Evolutionary conservation across 2,797 vertebrate species (phyloP).

Genomic region (Ciconia nigra): DNA sequence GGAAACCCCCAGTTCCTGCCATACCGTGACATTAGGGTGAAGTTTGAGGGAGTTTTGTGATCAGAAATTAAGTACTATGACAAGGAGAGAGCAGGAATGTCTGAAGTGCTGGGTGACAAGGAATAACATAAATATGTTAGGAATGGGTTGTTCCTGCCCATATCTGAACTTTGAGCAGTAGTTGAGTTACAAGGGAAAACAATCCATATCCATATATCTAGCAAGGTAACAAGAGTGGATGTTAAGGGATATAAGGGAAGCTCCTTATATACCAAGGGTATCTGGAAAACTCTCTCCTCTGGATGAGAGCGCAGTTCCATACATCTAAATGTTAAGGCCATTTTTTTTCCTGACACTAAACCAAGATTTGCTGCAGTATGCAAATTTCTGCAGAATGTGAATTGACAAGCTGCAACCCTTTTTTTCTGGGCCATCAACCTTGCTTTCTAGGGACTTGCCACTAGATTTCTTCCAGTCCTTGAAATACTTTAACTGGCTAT

Average conservation of each 20-base stretch:
- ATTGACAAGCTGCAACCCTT: neutral
- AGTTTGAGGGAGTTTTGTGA: neutral
- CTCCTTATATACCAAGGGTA: neutral
- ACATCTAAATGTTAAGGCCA: neutral
- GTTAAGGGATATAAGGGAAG: neutral
- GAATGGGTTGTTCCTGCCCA: neutral
- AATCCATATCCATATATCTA: neutral
- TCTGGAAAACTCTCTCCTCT: neutral
- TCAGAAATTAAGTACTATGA: neutral
- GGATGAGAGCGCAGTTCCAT: neutral
- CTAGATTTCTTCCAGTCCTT: neutral
- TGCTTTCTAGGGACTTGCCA: neutral
- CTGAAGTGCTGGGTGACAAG: neutral
- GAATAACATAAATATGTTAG: neutral
- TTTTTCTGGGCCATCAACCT: neutral
- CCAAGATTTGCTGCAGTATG: slow-evolving; percentile 30
- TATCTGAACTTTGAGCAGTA: neutral
- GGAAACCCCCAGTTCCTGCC: neutral
- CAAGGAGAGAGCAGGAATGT: neutral
- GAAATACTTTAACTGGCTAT: neutral
- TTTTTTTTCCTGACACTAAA: neutral
- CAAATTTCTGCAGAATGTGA: slow-evolving; percentile 56
- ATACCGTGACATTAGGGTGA: neutral
- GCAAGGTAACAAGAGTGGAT: neutral
- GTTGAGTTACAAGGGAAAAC: neutral